Evolutionary conservation across 2,888 invertebrate species (phyloP).

Genomic region (Cosmorhoe ocellata): DNA sequence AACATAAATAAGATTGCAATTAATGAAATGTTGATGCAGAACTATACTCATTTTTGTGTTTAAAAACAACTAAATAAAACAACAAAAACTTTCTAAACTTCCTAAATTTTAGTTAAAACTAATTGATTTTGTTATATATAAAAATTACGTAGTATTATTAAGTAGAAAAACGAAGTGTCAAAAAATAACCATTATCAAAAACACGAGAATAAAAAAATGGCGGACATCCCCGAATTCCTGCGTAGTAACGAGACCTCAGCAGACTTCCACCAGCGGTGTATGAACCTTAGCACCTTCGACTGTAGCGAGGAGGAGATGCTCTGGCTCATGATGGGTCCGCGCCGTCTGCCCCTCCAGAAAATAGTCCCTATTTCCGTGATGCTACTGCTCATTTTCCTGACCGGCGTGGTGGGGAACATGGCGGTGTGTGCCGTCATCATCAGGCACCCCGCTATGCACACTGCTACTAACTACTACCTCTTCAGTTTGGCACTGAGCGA

Average conservation of each 20-base stretch:
- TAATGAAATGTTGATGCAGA: too few relatives aligned
- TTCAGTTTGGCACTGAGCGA: conserved; percentile 95
- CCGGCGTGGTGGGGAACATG: conserved; percentile 92
- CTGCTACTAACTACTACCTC: conserved; percentile 95
- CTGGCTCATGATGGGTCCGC: conserved; percentile 83
- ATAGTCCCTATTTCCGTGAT: conserved; percentile 85
- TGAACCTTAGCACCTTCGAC: conserved; percentile 74
- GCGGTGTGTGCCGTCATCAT: conserved; percentile 93
- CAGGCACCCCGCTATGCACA: conserved; percentile 91
- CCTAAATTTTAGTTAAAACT: too few relatives aligned
- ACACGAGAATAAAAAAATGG: conserved; percentile 42
- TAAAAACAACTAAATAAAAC: too few relatives aligned
- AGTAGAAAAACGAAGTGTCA: too few relatives aligned
- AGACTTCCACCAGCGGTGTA: conserved; percentile 64
- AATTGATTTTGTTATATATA: too few relatives aligned
- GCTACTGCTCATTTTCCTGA: conserved; percentile 89
- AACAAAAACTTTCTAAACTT: too few relatives aligned
- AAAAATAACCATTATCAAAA: too few relatives aligned
- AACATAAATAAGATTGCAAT: too few relatives aligned
- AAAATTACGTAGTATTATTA: too few relatives aligned
- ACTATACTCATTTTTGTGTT: too few relatives aligned
- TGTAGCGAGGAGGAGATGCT: conserved; percentile 84
- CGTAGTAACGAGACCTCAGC: conserved; percentile 56
- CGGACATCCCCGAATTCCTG: conserved; percentile 45
- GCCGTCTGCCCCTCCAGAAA: conserved; percentile 80